phyloP scores from a whole-genome alignment of 2,113 vertebrate species.

The Sylvietta virens region DNA sequence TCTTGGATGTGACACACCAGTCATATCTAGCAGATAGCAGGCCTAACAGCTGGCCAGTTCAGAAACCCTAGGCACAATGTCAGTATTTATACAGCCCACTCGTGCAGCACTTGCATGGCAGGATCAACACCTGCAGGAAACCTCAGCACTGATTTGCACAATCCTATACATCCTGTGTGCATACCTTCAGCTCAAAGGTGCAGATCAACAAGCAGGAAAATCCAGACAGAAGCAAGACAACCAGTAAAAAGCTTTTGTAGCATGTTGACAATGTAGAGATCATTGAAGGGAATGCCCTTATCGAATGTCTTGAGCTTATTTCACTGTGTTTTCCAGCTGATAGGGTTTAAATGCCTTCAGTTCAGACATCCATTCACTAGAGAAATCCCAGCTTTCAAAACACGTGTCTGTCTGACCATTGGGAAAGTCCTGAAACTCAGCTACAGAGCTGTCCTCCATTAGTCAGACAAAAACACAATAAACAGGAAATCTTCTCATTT shows the following conservation, averaged over 20 bases:
- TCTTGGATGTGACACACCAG: not conserved
- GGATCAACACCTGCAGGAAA: not conserved
- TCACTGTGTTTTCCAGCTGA: not conserved
- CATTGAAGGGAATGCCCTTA: not conserved
- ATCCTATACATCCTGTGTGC: not conserved
- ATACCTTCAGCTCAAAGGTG: not conserved
- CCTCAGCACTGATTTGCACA: not conserved
- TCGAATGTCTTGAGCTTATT: not conserved
- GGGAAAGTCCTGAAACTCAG: conserved; percentile 45
- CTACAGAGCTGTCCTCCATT: not conserved
- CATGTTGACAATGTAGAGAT: not conserved
- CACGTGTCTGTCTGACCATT: not conserved
- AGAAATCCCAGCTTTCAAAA: conserved; percentile 38
- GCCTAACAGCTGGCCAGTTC: not conserved
- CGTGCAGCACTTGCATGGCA: rapidly evolving
- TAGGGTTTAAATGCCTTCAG: not conserved
- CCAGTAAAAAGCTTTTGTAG: not conserved
- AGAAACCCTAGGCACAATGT: not conserved
- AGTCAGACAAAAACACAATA: conserved; percentile 35
- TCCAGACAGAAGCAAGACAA: not conserved
- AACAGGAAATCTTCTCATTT: conserved; percentile 58
- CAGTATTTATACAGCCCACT: not conserved
- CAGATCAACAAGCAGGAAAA: not conserved
- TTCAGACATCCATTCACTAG: not conserved
- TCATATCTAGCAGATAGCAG: not conserved